Evolutionary conservation across 2,888 invertebrate genomes (phyloP), one percentile per base, ranked within the genome.

Genomic region (Labia minor): DNA sequence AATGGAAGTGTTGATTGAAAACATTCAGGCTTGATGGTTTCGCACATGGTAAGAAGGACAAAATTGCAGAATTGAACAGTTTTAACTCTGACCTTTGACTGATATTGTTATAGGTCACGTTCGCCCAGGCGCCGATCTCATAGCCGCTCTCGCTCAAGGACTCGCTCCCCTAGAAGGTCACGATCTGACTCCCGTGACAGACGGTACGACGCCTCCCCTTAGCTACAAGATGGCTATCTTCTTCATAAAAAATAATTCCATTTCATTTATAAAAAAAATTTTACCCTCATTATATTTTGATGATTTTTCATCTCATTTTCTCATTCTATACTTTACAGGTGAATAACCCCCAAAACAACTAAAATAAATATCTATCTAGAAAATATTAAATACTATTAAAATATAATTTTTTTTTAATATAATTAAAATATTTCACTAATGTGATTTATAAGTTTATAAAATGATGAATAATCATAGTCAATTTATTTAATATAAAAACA

Each of bases 181-280:
- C 68, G 69, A 14, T 69, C 69, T 18, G 69, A 69, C 26, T 69
- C 69, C 18, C 64, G 69, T 20, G 69, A 69, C 68, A 67, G 69
- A 21, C 66, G 69, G 68, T 69, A 67, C 49, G 49, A 49, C 49
- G 49, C 49, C 14, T 49, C 49, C 49, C 49, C 49, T 49, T 49
- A 49, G 49, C 49, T 14, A n/a, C 49, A 49, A 49, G 49, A 49
- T 8, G 49, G 3, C 14, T 49, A 11, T 49, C 49, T 8, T 49
- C 49, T 49, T 49, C 26, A 26, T 26, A n/a, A 11, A n/a, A 49
- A 49, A 8, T 49, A 49, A 8, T 49, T 14, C 49, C 49, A 11
- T n/a, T 10, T 49, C 49, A 4, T 14, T 49, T 49, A 14, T n/a
- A n/a, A n/a, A 49, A 49, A 49, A n/a, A n/a, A n/a, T 49, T 49